Percentiles rank a stretch among this genome's conserved stretches.
Conservation (phyloP, 2,888 invertebrate genomes). For the Rhagonycha fulva region DNA sequence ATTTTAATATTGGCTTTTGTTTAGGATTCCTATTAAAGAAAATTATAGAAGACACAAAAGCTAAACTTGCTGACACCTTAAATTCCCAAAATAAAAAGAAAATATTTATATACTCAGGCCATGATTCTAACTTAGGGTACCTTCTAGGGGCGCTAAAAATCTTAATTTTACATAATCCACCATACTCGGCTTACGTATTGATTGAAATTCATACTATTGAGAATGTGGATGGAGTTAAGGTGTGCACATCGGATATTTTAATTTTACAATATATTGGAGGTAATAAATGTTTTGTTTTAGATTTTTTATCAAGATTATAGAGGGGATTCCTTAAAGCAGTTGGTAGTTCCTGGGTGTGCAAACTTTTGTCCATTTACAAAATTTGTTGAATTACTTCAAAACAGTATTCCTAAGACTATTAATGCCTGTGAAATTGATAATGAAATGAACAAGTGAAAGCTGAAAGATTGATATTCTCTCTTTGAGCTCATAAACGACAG, state of each 20-base stretch:
- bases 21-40: background rate
- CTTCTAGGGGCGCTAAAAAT: background rate
- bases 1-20: background rate
- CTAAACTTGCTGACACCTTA: background rate
- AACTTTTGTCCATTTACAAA: background rate
- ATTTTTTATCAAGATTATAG: background rate
- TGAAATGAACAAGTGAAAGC: too few relatives aligned
- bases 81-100: background rate
- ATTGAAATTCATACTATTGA: background rate
- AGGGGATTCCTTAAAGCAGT: too few relatives aligned
- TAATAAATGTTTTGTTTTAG: background rate
- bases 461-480: too few relatives aligned
- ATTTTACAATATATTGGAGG: background rate
- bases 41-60: background rate
- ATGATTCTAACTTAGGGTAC: background rate
- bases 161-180: background rate
- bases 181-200: background rate
- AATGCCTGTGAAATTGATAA: background rate
- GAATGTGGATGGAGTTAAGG: background rate
- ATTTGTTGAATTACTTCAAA: background rate
- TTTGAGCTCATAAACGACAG: too few relatives aligned
- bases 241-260: background rate
- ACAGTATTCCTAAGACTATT: background rate
- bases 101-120: background rate
- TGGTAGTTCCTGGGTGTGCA: background rate